Conservation (phyloP, 2,888 invertebrate species). For the Caenorhabditis wallacei region DNA sequence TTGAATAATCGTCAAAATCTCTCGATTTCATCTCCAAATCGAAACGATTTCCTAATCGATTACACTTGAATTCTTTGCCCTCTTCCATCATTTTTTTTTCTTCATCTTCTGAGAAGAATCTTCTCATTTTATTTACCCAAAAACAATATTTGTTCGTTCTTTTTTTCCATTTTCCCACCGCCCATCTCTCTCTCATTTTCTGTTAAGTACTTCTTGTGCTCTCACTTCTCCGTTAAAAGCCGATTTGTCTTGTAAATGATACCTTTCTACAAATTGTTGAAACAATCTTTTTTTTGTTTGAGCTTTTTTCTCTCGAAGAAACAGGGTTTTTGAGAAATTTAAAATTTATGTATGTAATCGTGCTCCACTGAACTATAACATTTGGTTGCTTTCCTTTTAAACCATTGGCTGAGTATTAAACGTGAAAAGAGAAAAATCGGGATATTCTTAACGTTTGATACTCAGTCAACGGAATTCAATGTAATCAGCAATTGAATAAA, state of each 20-base stretch:
- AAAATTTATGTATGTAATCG: too few species aligned
- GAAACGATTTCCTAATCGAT: constrained; percentile 28
- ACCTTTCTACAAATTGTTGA: not conserved
- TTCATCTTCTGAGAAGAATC: too few species aligned
- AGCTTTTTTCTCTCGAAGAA: too few species aligned
- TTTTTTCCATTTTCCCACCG: constrained; percentile 24
- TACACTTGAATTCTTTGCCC: constrained; percentile 38
- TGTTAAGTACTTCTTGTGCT: constrained; percentile 21
- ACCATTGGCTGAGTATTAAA: too few species aligned
- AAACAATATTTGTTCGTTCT: constrained; percentile 43
- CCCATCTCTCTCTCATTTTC: constrained; percentile 21
- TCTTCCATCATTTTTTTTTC: not conserved
- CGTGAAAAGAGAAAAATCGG: too few species aligned
- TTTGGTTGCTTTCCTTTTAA: too few species aligned
- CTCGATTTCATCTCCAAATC: not conserved
- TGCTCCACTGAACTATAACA: too few species aligned
- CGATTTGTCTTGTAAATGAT: constrained; percentile 47
- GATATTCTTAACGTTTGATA: too few species aligned
- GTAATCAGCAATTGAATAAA: too few species aligned
- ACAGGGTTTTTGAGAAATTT: too few species aligned
- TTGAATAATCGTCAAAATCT: not conserved
- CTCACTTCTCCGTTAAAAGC: constrained; percentile 14
- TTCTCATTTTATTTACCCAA: constrained; percentile 1
- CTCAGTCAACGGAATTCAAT: too few species aligned
- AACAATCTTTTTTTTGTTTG: constrained; percentile 1